Evolutionary conservation across 1,140 invertebrate species (phyloP), one percentile per base, ranked within the genome.

Genomic region (Pectinophora gossypiella): DNA sequence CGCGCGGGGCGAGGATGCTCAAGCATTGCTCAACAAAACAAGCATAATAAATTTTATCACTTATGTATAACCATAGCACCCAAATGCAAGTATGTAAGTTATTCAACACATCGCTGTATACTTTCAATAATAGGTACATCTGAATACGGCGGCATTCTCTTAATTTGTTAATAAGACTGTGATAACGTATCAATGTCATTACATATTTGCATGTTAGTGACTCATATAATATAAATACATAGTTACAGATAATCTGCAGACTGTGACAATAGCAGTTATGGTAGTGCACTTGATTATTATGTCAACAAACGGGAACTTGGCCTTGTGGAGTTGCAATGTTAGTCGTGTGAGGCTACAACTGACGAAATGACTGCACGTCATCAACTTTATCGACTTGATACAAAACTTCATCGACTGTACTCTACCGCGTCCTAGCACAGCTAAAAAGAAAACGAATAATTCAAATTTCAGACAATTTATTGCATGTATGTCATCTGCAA

Each of bases 191-290:
- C 61, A 67, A 79, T 76, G 64, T 76, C 74, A 73, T 87, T 87
- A 87, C 84, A 87, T 85, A 86, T 85, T 88, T 88, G 85, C 86
- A 88, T 85, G 81, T 88, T 88, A 87, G 85, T 86, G 75, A 85
- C 81, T 85, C 74, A 85, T 82, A 85, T 85, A 85, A 86, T 87
- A 85, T 86, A 84, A 80, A 87, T 88, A 85, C 56, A 87, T 85
- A 87, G 72, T 83, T 84, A 87, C 80, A 76, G 72, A 85, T 84
- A 85, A 76, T 80, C 80, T 80, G 81, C 70, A 78, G 76, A 65
- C 70, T 69, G 70, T 85, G 79, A 81, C 82, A 71, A 64, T 80
- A 87, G 79, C 76, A 74, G 79, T 81, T 85, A 85, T 83, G 83
- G 76, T 72, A 72, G 83, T 86, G 82, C 81, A 77, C 68, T 81